Evolutionary conservation across 1,140 invertebrate genomes (phyloP), one percentile per base, ranked within the genome.

Genomic region (Drosophila ercepeae): DNA sequence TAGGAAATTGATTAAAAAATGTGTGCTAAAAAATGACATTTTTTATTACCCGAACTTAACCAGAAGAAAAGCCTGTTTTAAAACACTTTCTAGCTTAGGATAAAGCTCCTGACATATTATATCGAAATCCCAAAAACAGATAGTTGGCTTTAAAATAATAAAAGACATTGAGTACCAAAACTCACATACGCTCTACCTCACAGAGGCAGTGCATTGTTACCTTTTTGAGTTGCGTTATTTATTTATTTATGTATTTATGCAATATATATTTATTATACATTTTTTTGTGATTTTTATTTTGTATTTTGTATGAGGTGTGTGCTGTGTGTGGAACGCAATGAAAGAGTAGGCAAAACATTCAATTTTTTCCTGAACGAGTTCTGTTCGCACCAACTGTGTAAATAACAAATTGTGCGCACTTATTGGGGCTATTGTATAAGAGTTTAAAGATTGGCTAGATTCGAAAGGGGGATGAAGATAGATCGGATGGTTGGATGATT

Each of bases 211-310:
- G 44, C 76, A 73, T 84, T 84, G 76, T 74, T 78, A 57, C 68
- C 29, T 45, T 49, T 59, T 50, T 32, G 59, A 52, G 21, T 41
- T 59, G 60, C 45, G 48, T 68, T 75, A 59, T 75, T 75, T 75
- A 68, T 75, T 75, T 75, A 75, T 75, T 75, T 57, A 68, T 75
- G 39, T 72, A 59, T 88, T 78, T 75, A 75, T 88, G 82, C 74
- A 82, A 89, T 68, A 82, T 68, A 82, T 86, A 70, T 88, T 86
- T 89, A 77, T 88, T 64, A 50, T 63, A 48, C 45, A 48, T 39
- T 51, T 52, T 48, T 51, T 67, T 59, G 11, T 69, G 36, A 57
- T 67, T 76, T 67, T 23, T 36, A 63, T 63, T n/a, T 21, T 21
- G 21, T 21, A 4, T 2, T 21, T 58, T 41, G 42, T 53, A 48